phyloP scores from a whole-genome alignment of 1,140 invertebrate genomes.

The Calliopsis andreniformis region DNA sequence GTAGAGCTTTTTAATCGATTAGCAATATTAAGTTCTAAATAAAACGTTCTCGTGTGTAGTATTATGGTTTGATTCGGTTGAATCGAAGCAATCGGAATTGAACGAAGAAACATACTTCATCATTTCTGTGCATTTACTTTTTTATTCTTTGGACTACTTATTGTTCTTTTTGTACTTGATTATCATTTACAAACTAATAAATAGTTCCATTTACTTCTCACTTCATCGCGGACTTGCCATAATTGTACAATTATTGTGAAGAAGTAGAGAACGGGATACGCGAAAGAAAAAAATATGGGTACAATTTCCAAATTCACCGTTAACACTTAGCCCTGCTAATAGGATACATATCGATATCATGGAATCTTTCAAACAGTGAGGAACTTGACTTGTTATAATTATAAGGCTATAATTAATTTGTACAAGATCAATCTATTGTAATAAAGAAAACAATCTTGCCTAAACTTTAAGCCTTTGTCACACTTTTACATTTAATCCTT shows the following conservation, averaged over 20 bases:
- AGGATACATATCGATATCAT: conserved; percentile 79
- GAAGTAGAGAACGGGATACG: conserved; percentile 14
- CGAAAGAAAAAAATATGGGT: conserved; percentile 57
- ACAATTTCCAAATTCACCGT: conserved; percentile 70
- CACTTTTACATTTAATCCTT: too few species aligned
- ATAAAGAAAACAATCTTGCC: conserved; percentile 81
- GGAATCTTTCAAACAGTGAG: conserved; percentile 73
- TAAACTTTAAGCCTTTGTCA: conserved; percentile 49
- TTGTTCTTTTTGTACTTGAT: conserved; percentile 29
- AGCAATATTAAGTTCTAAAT: conserved; percentile 25
- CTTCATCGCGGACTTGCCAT: conserved; percentile 35
- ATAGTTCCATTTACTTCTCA: conserved; percentile 46
- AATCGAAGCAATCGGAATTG: conserved; percentile 52
- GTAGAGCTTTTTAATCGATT: conserved; percentile 25
- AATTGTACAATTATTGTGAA: conserved; percentile 39
- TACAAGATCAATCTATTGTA: conserved; percentile 79
- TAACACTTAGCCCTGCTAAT: conserved; percentile 76
- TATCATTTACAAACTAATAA: conserved; percentile 55
- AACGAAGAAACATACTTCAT: conserved; percentile 36
- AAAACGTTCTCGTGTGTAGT: conserved; percentile 16
- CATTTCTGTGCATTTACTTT: conserved; percentile 33
- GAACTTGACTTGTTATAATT: conserved; percentile 78
- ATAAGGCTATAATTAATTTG: conserved; percentile 80
- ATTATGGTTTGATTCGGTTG: conserved; percentile 33
- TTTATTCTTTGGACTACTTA: conserved; percentile 37